These are phyloP conservation scores for Gadus macrocephalus DNA, from an alignment of 2,113 vertebrate species.

Conservation along the genomic window DNA sequence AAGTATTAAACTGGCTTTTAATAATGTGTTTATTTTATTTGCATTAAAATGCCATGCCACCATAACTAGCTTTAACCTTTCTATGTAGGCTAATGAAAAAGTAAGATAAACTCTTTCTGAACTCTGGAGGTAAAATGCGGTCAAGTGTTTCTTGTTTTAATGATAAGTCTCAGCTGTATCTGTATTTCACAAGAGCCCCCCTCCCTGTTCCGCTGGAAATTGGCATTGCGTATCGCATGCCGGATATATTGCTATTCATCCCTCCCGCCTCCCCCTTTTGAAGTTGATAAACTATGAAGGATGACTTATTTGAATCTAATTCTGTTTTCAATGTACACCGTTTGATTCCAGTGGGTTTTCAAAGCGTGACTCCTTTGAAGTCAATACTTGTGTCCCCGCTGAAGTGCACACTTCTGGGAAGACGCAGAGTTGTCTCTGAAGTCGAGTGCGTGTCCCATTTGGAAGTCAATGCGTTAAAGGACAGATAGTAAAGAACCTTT, in stretches of 20 bases:
- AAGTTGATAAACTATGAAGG: constrained; percentile 61
- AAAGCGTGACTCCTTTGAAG: constrained; percentile 64
- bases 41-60: no score
- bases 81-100: neutral
- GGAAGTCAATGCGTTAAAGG: constrained; percentile 58
- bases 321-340: constrained; percentile 52
- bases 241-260: constrained; percentile 30
- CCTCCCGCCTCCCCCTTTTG: constrained; percentile 38
- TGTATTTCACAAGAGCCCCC: neutral
- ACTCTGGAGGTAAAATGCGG: neutral
- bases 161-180: neutral
- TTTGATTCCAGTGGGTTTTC: constrained; percentile 58
- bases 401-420: constrained; percentile 42
- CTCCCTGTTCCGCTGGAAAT: neutral
- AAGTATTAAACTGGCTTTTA: no score
- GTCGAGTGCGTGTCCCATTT: constrained; percentile 52
- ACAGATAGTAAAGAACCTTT: constrained; percentile 35
- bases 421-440: constrained; percentile 46
- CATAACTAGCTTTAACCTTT: no score
- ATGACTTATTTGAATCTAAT: constrained; percentile 60
- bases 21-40: no score
- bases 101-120: neutral
- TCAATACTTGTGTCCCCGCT: constrained; percentile 41
- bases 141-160: constrained; percentile 1
- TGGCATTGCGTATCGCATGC: constrained; percentile 10